A percentile compares a stretch with the other conserved stretches of the same genome.
Conservation (phyloP, 1,140 invertebrate species). For the Vanessa tameamea region DNA sequence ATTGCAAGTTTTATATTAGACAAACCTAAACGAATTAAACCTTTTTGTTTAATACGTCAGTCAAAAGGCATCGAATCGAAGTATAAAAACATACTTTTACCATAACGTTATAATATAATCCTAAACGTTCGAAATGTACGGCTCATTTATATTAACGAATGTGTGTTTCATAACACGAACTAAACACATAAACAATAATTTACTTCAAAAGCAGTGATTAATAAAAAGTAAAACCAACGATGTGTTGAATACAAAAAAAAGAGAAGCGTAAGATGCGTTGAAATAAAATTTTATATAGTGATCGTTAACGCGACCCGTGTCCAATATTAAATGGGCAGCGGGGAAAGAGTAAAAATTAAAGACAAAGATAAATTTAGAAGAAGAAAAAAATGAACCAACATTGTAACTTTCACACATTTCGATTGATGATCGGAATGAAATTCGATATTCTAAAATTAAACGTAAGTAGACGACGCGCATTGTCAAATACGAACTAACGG, state of each 20-base stretch:
- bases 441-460: slow-evolving; percentile 63
- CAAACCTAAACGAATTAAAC: too few relatives aligned
- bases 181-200: slow-evolving; percentile 21
- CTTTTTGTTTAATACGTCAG: too few relatives aligned
- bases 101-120: not conserved
- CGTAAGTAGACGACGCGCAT: slow-evolving; percentile 49
- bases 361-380: slow-evolving; percentile 74
- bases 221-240: slow-evolving; percentile 75
- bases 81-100: too few relatives aligned
- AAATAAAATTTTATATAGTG: slow-evolving; percentile 79
- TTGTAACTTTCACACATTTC: slow-evolving; percentile 46
- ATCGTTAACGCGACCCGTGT: slow-evolving; percentile 74
- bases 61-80: too few relatives aligned
- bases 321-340: slow-evolving; percentile 76
- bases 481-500: slow-evolving; percentile 39
- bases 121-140: not conserved
- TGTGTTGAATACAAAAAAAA: slow-evolving; percentile 72
- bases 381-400: slow-evolving; percentile 68
- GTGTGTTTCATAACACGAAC: slow-evolving; percentile 3
- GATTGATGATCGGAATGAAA: slow-evolving; percentile 69
- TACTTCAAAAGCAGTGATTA: slow-evolving; percentile 65
- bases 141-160: slow-evolving; percentile 3
- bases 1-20: too few relatives aligned
- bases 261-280: slow-evolving; percentile 59
- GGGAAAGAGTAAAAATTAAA: slow-evolving; percentile 76